Evolutionary conservation across 1,140 invertebrate genomes (phyloP).

Genomic region (Pentalonia nigronervosa): DNA sequence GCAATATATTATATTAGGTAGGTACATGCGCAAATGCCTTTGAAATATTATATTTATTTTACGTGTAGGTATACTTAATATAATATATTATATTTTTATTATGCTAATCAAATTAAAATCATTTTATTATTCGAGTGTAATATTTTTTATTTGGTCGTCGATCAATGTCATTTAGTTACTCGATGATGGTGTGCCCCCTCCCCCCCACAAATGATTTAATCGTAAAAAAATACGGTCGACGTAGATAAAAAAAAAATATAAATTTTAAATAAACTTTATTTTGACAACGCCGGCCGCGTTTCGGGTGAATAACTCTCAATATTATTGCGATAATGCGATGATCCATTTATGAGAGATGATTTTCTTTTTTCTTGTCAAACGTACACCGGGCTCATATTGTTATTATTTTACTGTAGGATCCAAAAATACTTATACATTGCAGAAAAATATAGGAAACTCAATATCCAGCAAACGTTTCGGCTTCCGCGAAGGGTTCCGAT

Average conservation of each 20-base stretch:
- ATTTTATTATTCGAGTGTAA: too few species aligned
- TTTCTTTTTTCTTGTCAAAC: not conserved
- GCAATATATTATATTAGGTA: too few species aligned
- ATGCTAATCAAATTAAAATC: too few species aligned
- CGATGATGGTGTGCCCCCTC: not conserved
- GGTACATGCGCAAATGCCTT: too few species aligned
- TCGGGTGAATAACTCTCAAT: not conserved
- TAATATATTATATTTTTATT: too few species aligned
- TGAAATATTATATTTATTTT: too few species aligned
- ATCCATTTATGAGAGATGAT: not conserved
- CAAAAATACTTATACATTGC: not conserved
- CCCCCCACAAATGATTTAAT: not conserved
- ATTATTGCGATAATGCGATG: not conserved
- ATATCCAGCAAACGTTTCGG: not conserved
- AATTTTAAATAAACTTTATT: constrained; percentile 1
- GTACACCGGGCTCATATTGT: not conserved
- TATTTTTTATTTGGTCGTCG: not conserved
- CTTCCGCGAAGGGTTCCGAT: not conserved
- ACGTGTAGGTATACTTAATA: too few species aligned
- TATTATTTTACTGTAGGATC: not conserved
- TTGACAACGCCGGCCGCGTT: not conserved
- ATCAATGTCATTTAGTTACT: not conserved
- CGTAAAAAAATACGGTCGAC: not conserved
- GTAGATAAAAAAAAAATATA: not conserved
- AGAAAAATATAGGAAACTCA: not conserved